A percentile compares a stretch with the other conserved stretches of the same genome.
phyloP scores from a whole-genome alignment of 2,888 invertebrate species.

The Catocala nupta region DNA sequence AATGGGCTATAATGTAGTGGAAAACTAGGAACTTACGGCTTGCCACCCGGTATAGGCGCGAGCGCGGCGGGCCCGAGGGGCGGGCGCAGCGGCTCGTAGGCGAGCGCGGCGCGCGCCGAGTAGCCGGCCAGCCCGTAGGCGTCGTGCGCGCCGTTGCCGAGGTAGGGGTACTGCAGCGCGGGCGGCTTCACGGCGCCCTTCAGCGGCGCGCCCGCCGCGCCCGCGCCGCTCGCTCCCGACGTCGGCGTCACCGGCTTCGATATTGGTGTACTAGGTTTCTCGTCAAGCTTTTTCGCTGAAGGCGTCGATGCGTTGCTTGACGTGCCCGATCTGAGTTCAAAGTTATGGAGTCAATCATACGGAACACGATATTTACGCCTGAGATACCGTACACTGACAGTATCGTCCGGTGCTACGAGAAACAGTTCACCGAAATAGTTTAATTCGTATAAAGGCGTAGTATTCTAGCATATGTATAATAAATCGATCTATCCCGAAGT shows the following conservation, averaged over 20 bases:
- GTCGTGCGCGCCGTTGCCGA: constrained; percentile 83
- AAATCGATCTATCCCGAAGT: constrained; percentile 65
- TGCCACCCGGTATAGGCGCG: constrained; percentile 92
- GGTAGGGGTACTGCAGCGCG: constrained; percentile 89
- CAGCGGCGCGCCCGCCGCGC: constrained; percentile 86
- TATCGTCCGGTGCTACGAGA: neutral
- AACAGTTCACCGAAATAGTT: constrained; percentile 14
- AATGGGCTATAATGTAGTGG: too few species aligned
- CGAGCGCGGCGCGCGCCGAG: constrained; percentile 82
- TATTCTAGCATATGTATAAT: constrained; percentile 40
- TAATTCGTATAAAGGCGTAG: constrained; percentile 27
- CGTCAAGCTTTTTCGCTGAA: constrained; percentile 94
- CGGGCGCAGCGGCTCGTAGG: constrained; percentile 83
- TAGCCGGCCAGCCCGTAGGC: constrained; percentile 84
- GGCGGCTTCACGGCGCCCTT: constrained; percentile 88
- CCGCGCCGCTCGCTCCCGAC: constrained; percentile 88
- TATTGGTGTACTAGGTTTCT: constrained; percentile 96
- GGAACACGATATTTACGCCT: neutral
- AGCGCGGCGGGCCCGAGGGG: constrained; percentile 87
- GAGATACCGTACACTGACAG: neutral
- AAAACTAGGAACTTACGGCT: constrained; percentile 90
- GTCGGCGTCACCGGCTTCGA: constrained; percentile 97
- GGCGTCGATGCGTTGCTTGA: constrained; percentile 97
- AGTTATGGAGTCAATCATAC: constrained; percentile 25
- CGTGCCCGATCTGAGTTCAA: constrained; percentile 90